Percentiles rank a stretch among this genome's conserved stretches.
These are phyloP conservation scores for Yponomeuta plumbellus DNA, from an alignment of 2,888 invertebrate species.

Conservation along the genomic window DNA sequence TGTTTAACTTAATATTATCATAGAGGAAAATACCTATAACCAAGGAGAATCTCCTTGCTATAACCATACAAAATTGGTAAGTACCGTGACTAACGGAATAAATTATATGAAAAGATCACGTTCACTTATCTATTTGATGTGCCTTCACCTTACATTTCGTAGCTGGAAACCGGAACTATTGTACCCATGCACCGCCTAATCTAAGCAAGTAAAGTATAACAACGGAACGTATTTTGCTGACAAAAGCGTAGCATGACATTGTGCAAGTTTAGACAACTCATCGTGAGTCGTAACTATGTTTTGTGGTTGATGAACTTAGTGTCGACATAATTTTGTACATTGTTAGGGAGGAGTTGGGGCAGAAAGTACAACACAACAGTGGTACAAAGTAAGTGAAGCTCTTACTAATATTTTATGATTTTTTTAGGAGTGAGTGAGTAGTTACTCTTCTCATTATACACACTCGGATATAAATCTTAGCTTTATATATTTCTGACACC, in stretches of 20 bases:
- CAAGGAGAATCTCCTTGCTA: too few relatives aligned
- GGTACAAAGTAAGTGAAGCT: too few relatives aligned
- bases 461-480: too few relatives aligned
- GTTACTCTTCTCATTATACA: too few relatives aligned
- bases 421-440: too few relatives aligned
- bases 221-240: neutral
- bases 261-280: neutral
- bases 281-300: neutral
- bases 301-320: neutral
- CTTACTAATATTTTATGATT: too few relatives aligned
- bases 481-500: too few relatives aligned
- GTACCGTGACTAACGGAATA: neutral
- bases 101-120: neutral
- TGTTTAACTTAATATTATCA: too few relatives aligned
- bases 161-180: neutral
- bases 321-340: neutral
- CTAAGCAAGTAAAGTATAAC: neutral
- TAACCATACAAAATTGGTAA: too few relatives aligned
- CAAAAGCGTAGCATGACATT: constrained; percentile 2
- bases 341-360: neutral
- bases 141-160: neutral
- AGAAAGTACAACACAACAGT: too few relatives aligned
- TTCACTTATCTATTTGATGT: neutral
- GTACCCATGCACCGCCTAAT: neutral
- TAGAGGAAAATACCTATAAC: too few relatives aligned